Base-by-base conservation (phyloP, 2,113 vertebrate genomes). In the Penelope pileata region DNA sequence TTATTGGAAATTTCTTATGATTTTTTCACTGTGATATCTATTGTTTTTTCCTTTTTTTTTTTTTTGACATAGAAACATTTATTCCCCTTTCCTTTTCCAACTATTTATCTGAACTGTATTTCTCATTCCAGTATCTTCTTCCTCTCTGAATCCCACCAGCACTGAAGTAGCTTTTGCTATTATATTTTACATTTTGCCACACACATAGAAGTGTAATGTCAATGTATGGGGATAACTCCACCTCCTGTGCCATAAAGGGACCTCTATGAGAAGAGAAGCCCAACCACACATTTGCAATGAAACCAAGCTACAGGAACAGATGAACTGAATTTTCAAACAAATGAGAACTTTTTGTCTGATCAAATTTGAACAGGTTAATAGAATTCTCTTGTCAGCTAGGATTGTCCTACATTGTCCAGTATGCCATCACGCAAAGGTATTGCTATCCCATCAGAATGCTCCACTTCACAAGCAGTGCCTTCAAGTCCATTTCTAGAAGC, bases 161-260 rank as follows among this genome's bases (percentile, higher is more conserved):
- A 3, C 7, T 72, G 29, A n/a, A 89, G 36, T 21, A 38, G 16
- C n/a, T 91, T 80, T 36, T 75, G 17, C 59, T 54, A 7, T 54
- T 54, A 29, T 72, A 3, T 51, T 85, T 43, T 47, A 51, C 40
- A 62, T 69, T 67, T 60, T 78, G 13, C 6, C 66, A 56, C 30
- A 43, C 8, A 47, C 30, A 56, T n/a, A n/a, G n/a, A 84, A 72
- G 9, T 24, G 24, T 34, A 48, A 11, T 21, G 15, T 27, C 56
- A 83, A 12, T 26, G 16, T 24, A 40, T 0, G 2, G 72, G 24
- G 16, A 53, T 40, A 2, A 1, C 36, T 86, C 0, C 7, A 58
- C 40, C 38, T 14, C 9, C 32, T 50, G 21, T 60, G 13, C 16
- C 17, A 54, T n/a, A 38, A 64, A 5, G 75, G 34, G 21, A 75